Conservation (phyloP, 1,140 invertebrate species). For the Papilio xuthus region DNA sequence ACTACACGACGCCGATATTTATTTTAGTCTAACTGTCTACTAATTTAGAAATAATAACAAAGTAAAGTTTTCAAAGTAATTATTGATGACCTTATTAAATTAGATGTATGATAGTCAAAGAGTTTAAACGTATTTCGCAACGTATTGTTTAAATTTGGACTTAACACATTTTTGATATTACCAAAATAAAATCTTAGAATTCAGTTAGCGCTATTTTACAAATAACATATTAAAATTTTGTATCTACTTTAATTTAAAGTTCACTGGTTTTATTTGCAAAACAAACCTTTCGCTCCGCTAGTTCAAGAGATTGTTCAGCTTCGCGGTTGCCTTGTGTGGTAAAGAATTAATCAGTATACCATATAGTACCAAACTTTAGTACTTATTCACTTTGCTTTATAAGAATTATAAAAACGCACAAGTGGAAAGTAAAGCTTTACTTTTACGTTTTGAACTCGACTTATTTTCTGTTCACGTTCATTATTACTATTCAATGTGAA, state of each 20-base stretch:
- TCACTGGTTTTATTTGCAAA: conserved; percentile 31
- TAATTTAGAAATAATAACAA: not conserved
- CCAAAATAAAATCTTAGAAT: conserved; percentile 1
- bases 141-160: not conserved
- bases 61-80: not conserved
- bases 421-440: not conserved
- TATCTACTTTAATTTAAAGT: conserved; percentile 20
- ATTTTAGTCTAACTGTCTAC: conserved; percentile 67
- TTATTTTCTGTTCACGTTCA: conserved; percentile 51
- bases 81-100: too few relatives aligned
- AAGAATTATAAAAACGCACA: not conserved
- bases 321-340: not conserved
- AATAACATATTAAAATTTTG: not conserved
- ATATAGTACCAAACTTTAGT: not conserved
- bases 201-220: not conserved
- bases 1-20: conserved; percentile 49
- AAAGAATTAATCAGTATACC: conserved; percentile 8
- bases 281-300: conserved; percentile 24
- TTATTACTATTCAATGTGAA: conserved; percentile 55
- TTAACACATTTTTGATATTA: not conserved
- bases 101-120: too few relatives aligned
- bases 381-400: not conserved
- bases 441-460: not conserved
- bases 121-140: not conserved
- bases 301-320: conserved; percentile 8